Conservation (phyloP, 2,113 vertebrate species). For the Phocoena phocoena region DNA sequence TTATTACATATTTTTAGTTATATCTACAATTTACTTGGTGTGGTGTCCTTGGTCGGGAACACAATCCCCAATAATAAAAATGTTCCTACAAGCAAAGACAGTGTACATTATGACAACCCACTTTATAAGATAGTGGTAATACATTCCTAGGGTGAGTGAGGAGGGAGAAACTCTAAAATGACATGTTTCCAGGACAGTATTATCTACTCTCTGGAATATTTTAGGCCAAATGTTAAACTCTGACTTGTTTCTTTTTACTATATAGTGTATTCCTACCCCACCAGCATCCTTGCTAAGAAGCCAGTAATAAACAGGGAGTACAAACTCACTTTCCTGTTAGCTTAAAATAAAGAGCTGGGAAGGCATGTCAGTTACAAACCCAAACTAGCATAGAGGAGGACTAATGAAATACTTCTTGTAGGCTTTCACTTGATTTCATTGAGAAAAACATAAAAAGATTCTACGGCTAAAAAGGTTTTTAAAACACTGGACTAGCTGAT, state of each 20-base stretch:
- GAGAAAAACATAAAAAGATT: constrained; percentile 34
- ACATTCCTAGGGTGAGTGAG: not conserved
- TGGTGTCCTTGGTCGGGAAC: constrained; percentile 41
- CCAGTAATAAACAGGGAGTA: constrained; percentile 5
- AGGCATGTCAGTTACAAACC: constrained; percentile 22
- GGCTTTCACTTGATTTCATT: constrained; percentile 30
- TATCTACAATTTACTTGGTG: constrained; percentile 13
- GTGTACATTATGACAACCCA: not conserved
- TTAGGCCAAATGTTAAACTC: constrained; percentile 13
- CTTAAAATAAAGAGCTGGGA: constrained; percentile 44
- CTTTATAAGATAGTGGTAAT: constrained; percentile 33
- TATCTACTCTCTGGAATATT: constrained; percentile 34
- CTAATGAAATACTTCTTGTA: constrained; percentile 1
- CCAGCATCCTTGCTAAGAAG: constrained; percentile 19
- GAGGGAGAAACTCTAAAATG: not conserved
- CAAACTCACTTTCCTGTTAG: constrained; percentile 5
- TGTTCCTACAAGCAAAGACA: constrained; percentile 23
- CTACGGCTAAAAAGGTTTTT: not conserved
- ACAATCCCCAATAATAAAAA: constrained; percentile 37
- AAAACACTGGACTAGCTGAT: not conserved
- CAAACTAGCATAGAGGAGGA: constrained; percentile 38
- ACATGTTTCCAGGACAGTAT: not conserved
- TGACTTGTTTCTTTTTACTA: constrained; percentile 30
- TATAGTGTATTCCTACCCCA: not conserved
- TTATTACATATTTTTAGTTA: constrained; percentile 47